A percentile compares a stretch with the other conserved stretches of the same genome.
Conservation (phyloP, 2,888 invertebrate species). For the Cyrtodaria siliqua region DNA sequence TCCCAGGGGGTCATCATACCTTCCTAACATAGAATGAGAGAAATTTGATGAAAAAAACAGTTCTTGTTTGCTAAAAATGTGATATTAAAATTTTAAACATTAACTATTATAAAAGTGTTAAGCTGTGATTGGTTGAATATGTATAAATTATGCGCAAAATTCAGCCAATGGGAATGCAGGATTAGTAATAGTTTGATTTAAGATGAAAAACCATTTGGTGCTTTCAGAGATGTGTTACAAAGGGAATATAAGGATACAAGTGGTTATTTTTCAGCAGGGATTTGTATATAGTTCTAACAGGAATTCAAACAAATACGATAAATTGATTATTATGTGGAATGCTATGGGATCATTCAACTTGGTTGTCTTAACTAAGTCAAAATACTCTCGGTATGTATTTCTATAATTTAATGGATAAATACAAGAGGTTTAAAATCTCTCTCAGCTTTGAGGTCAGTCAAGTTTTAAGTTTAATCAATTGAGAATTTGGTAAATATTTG, state of each 20-base stretch:
- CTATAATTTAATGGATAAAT: too few relatives aligned
- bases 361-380: not conserved
- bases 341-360: slow-evolving; percentile 2
- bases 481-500: too few relatives aligned
- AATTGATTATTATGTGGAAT: not conserved
- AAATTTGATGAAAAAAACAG: not conserved
- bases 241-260: not conserved
- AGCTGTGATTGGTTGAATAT: slow-evolving; percentile 23
- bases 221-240: slow-evolving; percentile 5
- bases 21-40: not conserved
- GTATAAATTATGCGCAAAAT: slow-evolving; percentile 5
- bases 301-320: not conserved
- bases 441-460: too few relatives aligned
- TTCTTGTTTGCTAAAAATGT: slow-evolving; percentile 29
- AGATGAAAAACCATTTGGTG: not conserved
- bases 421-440: too few relatives aligned
- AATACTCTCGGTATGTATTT: too few relatives aligned
- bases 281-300: slow-evolving; percentile 41
- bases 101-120: not conserved
- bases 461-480: too few relatives aligned
- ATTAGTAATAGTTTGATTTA: not conserved
- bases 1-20: too few relatives aligned
- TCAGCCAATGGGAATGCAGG: slow-evolving; percentile 10
- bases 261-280: slow-evolving; percentile 43
- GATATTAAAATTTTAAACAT: slow-evolving; percentile 19